Conservation (phyloP, 2,888 invertebrate genomes). For the Cataglyphis livida region DNA sequence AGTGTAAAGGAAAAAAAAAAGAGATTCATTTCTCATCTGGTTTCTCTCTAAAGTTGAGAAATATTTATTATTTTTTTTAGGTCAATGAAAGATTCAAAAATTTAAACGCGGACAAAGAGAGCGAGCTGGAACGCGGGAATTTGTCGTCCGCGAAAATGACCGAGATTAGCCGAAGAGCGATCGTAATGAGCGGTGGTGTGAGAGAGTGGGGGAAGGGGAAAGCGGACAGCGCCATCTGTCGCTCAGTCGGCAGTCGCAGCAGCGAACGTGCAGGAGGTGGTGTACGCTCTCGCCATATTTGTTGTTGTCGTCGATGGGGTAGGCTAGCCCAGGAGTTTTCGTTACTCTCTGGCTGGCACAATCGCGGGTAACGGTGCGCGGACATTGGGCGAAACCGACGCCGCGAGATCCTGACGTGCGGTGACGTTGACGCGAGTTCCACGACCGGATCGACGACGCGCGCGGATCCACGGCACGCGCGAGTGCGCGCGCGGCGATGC, state of each 20-base stretch:
- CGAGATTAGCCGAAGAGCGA: constrained; percentile 42
- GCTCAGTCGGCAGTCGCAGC: constrained; percentile 63
- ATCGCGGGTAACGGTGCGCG: neutral
- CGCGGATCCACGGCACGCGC: neutral
- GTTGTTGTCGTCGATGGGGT: constrained; percentile 92
- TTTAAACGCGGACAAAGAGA: neutral
- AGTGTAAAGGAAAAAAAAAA: no score
- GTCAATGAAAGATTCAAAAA: neutral
- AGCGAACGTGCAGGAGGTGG: constrained; percentile 67
- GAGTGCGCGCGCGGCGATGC: constrained; percentile 56
- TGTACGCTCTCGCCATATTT: constrained; percentile 90
- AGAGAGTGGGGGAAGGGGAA: neutral
- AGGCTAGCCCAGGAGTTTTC: constrained; percentile 80
- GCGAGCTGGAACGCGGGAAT: neutral
- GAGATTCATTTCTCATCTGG: no score
- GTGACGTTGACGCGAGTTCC: neutral
- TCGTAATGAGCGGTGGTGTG: neutral
- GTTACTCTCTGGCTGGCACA: constrained; percentile 39
- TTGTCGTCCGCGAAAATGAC: neutral
- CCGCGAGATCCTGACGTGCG: neutral
- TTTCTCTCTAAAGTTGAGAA: no score
- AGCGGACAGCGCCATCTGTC: constrained; percentile 66
- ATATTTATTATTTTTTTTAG: neutral
- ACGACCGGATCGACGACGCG: neutral
- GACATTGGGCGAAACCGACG: neutral